Evolutionary conservation across 2,888 invertebrate genomes (phyloP).

Genomic region (Fabriciana adippe): DNA sequence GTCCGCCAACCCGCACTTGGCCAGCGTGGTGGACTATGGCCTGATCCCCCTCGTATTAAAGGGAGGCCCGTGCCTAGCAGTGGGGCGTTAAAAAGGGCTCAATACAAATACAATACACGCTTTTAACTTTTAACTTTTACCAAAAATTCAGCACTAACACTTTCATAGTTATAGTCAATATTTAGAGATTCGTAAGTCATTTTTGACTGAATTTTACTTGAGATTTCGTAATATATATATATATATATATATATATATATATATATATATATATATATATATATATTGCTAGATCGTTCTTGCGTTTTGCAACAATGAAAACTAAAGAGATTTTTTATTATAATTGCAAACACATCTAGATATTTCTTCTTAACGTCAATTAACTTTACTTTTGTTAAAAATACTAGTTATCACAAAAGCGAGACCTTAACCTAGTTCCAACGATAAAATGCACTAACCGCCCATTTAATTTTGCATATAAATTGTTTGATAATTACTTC

Average conservation of each 20-base stretch:
- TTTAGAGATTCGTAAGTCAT: conserved; percentile 8
- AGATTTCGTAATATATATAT: conserved; percentile 1
- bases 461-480: conserved; percentile 31
- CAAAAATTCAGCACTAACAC: not conserved
- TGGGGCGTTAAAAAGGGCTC: too few relatives aligned
- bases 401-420: not conserved
- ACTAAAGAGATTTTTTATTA: not conserved
- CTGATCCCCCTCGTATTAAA: too few relatives aligned
- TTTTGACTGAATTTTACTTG: conserved; percentile 1
- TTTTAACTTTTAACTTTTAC: not conserved
- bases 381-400: too few relatives aligned
- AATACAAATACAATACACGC: too few relatives aligned
- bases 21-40: too few relatives aligned
- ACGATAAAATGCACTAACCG: conserved; percentile 16
- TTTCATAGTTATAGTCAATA: not conserved
- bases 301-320: too few relatives aligned
- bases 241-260: too few relatives aligned
- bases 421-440: conserved; percentile 33
- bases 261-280: too few relatives aligned
- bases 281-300: not conserved
- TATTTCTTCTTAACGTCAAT: too few relatives aligned
- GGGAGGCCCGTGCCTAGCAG: too few relatives aligned
- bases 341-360: not conserved
- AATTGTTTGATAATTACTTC: conserved; percentile 34
- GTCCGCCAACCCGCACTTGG: too few relatives aligned